Conservation (phyloP, 1,140 invertebrate species). For the Hylaeus anthracinus region DNA sequence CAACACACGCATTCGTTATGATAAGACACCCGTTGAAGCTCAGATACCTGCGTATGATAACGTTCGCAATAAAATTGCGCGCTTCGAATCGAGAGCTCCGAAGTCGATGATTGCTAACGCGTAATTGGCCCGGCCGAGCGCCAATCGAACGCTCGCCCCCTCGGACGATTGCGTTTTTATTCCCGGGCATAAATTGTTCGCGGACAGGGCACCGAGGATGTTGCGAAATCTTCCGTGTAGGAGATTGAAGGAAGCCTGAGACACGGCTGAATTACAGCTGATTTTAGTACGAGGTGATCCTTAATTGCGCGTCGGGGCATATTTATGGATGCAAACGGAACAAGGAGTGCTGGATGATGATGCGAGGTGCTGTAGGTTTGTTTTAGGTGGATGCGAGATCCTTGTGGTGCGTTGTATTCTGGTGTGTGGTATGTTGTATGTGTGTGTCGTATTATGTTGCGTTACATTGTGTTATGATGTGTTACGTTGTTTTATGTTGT, state of each 20-base stretch:
- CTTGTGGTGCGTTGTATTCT: too few relatives aligned
- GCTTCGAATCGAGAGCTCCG: neutral
- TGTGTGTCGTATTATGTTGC: too few relatives aligned
- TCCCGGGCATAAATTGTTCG: neutral
- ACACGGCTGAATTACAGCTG: too few relatives aligned
- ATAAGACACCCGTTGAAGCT: slow-evolving; percentile 29
- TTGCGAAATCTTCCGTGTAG: neutral
- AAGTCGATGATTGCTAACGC: slow-evolving; percentile 30
- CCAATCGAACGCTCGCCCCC: too few relatives aligned
- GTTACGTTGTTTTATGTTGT: too few relatives aligned
- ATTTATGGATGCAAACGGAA: too few relatives aligned
- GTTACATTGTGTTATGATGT: too few relatives aligned
- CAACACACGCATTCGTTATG: slow-evolving; percentile 45
- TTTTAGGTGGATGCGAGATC: too few relatives aligned
- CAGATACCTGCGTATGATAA: slow-evolving; percentile 42
- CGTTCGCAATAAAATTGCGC: slow-evolving; percentile 6
- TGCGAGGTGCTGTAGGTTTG: neutral
- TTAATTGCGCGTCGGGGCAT: too few relatives aligned
- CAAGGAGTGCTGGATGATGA: neutral
- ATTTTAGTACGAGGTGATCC: neutral
- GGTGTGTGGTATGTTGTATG: too few relatives aligned
- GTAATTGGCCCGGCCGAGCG: slow-evolving; percentile 13
- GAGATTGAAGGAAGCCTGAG: neutral
- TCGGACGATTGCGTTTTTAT: neutral
- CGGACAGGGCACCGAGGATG: neutral